Evolutionary conservation across 2,113 vertebrate genomes (phyloP).

Genomic region (Baryphthengus martii): DNA sequence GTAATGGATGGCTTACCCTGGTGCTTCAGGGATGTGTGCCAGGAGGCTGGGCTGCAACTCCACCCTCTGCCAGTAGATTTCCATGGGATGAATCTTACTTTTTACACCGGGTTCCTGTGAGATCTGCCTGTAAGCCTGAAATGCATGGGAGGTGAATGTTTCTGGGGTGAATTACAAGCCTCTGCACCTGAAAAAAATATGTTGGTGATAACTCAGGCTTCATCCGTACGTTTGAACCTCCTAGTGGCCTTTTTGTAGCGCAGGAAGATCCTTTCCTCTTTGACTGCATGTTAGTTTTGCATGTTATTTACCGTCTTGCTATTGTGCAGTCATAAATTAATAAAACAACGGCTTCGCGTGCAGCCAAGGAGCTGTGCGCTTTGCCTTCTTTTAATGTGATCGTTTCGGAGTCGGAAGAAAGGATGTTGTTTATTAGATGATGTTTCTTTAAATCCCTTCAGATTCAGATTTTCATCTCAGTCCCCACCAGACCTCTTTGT

Average conservation of each 20-base stretch:
- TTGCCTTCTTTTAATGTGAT: not conserved
- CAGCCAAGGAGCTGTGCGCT: not conserved
- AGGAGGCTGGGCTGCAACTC: not conserved
- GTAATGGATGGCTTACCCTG: not conserved
- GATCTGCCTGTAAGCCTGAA: not conserved
- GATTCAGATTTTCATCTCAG: not conserved
- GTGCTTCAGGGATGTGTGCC: not conserved
- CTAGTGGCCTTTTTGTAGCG: not conserved
- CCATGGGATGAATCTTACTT: not conserved
- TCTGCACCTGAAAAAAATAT: not conserved
- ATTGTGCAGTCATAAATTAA: slow-evolving; percentile 51
- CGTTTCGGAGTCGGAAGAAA: not conserved
- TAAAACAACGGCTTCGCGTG: not conserved
- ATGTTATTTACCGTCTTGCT: slow-evolving; percentile 17
- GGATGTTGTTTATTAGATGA: not conserved
- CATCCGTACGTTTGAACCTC: not conserved
- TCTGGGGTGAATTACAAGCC: not conserved
- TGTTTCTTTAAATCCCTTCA: slow-evolving; percentile 27
- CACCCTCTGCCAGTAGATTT: not conserved
- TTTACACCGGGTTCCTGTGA: not conserved
- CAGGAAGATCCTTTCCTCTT: not conserved
- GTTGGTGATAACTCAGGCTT: not conserved
- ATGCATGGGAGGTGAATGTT: not conserved
- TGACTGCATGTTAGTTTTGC: not conserved
- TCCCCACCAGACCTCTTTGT: slow-evolving; percentile 7